phyloP scores from a whole-genome alignment of 35 echinoderm and acorn worm species.

The Eucidaris tribuloides region DNA sequence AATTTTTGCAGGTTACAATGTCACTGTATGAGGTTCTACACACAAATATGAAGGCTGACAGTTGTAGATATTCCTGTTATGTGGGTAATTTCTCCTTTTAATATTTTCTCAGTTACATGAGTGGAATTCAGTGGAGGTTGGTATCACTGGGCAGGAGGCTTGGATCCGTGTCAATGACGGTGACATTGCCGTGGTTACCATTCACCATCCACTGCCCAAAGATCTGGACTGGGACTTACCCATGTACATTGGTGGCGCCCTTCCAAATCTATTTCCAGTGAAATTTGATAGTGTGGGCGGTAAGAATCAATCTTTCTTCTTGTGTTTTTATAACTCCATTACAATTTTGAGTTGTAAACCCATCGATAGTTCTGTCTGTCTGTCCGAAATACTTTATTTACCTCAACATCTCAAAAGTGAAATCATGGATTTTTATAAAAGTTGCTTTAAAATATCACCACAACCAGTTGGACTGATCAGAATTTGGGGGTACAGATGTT shows the following conservation, averaged over 20 bases:
- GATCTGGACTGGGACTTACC: slow-evolving; percentile 75
- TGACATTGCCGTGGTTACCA: slow-evolving; percentile 10
- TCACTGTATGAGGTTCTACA: too few species aligned
- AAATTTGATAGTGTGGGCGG: not conserved
- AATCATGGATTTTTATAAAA: too few species aligned
- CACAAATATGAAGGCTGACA: too few species aligned
- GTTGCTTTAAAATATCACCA: not conserved
- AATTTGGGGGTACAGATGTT: too few species aligned
- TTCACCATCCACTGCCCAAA: slow-evolving; percentile 10
- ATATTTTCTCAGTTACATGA: slow-evolving; percentile 44
- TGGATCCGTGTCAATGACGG: slow-evolving; percentile 72
- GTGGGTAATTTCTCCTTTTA: too few species aligned
- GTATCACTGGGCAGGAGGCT: slow-evolving; percentile 36
- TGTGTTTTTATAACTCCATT: not conserved
- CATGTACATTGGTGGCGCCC: slow-evolving; percentile 79
- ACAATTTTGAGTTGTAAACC: not conserved
- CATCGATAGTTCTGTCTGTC: not conserved
- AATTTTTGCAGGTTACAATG: too few species aligned
- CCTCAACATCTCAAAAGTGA: too few species aligned
- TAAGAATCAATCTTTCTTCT: not conserved
- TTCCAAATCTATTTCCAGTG: slow-evolving; percentile 57
- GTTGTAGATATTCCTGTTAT: too few species aligned
- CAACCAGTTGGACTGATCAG: not conserved
- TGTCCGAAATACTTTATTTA: too few species aligned
- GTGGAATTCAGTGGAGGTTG: slow-evolving; percentile 79